phyloP scores from a whole-genome alignment of 92 coral and sea anemone species.

The Paramuricea clavata region DNA sequence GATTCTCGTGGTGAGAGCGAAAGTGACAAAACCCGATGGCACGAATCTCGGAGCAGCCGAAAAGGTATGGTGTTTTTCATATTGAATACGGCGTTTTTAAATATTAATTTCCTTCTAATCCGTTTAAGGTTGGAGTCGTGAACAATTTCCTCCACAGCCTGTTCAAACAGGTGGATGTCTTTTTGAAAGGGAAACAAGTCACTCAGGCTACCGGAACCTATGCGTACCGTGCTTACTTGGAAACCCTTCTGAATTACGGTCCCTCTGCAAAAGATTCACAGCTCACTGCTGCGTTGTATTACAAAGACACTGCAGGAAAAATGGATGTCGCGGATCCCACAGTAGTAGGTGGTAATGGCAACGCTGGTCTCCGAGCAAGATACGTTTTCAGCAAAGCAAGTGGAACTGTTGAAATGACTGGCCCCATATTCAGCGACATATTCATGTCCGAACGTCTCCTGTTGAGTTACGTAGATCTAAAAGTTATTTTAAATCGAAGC shows the following conservation, averaged over 20 bases:
- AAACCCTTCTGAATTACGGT: conserved; percentile 10
- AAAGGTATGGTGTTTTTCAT: too few species aligned
- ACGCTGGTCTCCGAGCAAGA: background rate
- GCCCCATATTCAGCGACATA: conserved; percentile 36
- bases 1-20: too few species aligned
- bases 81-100: too few species aligned
- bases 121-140: too few species aligned
- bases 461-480: conserved; percentile 25
- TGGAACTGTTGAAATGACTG: conserved; percentile 22
- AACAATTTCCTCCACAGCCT: background rate
- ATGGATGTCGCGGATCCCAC: conserved; percentile 31
- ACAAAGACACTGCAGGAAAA: background rate
- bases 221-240: background rate
- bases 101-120: too few species aligned
- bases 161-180: background rate
- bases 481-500: conserved; percentile 24
- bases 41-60: too few species aligned
- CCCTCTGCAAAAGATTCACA: background rate
- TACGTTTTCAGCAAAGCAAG: conserved; percentile 21
- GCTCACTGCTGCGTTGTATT: background rate
- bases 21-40: too few species aligned
- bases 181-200: background rate
- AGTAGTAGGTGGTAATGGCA: background rate
- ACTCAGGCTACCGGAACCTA: background rate
- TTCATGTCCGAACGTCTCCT: conserved; percentile 12